Evolutionary conservation across 2,797 vertebrate genomes (phyloP).

Genomic region (Pseudochirops corinnae): DNA sequence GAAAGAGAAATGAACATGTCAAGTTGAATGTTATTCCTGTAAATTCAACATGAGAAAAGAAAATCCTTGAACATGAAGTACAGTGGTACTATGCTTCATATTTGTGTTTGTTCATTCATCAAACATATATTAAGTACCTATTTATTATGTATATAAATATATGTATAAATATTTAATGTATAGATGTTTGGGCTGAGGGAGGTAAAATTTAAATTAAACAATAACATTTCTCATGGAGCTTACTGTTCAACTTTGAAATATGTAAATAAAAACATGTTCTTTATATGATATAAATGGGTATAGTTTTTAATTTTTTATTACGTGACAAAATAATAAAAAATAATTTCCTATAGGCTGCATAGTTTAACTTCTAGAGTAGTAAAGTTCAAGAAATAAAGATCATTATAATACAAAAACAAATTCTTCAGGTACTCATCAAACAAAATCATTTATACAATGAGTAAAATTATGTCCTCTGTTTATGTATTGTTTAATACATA

Average conservation of each 20-base stretch:
- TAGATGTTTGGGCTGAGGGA: background rate
- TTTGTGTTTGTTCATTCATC: background rate
- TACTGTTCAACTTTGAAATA: background rate
- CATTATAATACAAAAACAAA: background rate
- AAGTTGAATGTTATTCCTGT: background rate
- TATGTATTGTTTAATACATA: background rate
- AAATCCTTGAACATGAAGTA: background rate
- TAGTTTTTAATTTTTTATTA: background rate
- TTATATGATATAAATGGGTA: background rate
- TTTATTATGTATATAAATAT: background rate
- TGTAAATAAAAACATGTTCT: background rate
- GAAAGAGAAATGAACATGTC: background rate
- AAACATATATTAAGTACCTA: background rate
- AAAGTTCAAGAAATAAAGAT: background rate
- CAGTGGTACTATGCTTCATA: background rate
- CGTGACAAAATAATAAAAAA: background rate
- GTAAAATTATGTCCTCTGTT: background rate
- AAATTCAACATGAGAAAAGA: background rate
- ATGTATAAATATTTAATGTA: background rate
- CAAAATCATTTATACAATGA: background rate
- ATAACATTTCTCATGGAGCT: background rate
- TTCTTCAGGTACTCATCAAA: background rate
- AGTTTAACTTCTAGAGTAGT: background rate
- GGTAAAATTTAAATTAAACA: background rate
- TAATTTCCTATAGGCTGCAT: background rate